Conservation (phyloP, 1,140 invertebrate genomes). For the Choristoneura fumiferana region DNA sequence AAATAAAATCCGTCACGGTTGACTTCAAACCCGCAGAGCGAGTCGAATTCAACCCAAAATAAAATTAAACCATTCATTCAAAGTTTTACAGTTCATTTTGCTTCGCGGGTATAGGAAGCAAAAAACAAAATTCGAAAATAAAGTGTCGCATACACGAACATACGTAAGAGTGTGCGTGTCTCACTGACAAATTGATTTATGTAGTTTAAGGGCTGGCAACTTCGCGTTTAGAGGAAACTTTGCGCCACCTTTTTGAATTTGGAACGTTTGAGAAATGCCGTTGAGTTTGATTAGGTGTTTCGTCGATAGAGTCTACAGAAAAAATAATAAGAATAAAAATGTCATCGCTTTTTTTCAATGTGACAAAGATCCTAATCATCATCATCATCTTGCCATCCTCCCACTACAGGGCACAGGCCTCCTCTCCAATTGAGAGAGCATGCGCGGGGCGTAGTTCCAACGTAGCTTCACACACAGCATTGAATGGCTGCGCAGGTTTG, state of each 20-base stretch:
- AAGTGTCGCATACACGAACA: conserved; percentile 24
- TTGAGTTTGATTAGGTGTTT: too few species aligned
- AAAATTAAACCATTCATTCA: not conserved
- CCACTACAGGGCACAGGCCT: too few species aligned
- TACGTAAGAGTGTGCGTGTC: conserved; percentile 32
- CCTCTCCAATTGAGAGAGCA: too few species aligned
- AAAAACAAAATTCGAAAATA: not conserved
- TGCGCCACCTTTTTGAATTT: conserved; percentile 27
- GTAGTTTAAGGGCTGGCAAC: conserved; percentile 41
- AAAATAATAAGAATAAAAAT: too few species aligned
- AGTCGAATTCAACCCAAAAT: not conserved
- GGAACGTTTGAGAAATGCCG: not conserved
- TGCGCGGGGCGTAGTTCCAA: too few species aligned
- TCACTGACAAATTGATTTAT: conserved; percentile 71
- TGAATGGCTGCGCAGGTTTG: too few species aligned
- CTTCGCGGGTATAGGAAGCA: not conserved
- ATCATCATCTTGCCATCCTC: too few species aligned
- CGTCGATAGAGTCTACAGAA: too few species aligned
- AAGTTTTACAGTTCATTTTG: not conserved
- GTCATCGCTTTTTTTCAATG: too few species aligned
- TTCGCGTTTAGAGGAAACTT: conserved; percentile 38
- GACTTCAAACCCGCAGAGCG: not conserved
- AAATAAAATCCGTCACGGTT: not conserved
- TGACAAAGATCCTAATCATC: too few species aligned
- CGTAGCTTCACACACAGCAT: too few species aligned